Evolutionary conservation across 2,888 invertebrate species (phyloP).

Genomic region (Prosopocoilus inquinatus): DNA sequence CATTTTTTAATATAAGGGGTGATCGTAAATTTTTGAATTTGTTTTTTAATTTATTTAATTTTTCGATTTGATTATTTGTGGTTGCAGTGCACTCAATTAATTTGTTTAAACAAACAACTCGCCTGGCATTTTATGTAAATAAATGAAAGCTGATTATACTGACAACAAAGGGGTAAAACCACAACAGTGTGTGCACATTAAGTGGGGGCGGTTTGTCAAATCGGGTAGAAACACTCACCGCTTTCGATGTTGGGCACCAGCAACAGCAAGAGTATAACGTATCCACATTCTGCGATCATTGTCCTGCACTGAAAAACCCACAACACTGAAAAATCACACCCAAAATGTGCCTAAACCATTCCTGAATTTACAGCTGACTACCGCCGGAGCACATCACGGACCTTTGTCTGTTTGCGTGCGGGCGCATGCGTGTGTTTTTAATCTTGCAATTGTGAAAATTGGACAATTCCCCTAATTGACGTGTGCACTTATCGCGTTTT

Average conservation of each 20-base stretch:
- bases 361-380: constrained; percentile 58
- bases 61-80: too few species aligned
- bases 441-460: constrained; percentile 18
- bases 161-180: constrained; percentile 18
- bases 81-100: too few species aligned
- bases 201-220: constrained; percentile 14
- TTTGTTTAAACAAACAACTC: background rate
- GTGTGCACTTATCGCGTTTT: background rate
- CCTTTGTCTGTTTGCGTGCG: constrained; percentile 60
- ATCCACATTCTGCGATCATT: constrained; percentile 66
- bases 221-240: constrained; percentile 55
- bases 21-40: too few species aligned
- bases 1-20: too few species aligned
- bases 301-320: constrained; percentile 45
- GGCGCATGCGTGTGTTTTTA: constrained; percentile 57
- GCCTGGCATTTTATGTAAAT: background rate
- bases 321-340: constrained; percentile 33
- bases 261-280: constrained; percentile 67
- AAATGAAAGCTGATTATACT: constrained; percentile 4
- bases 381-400: constrained; percentile 52
- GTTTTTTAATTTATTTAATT: too few species aligned
- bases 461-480: background rate
- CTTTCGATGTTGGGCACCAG: constrained; percentile 70
- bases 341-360: constrained; percentile 54
- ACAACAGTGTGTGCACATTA: constrained; percentile 13